Conservation (phyloP, 1,140 invertebrate species). For the Akabosia matsudoensis region DNA sequence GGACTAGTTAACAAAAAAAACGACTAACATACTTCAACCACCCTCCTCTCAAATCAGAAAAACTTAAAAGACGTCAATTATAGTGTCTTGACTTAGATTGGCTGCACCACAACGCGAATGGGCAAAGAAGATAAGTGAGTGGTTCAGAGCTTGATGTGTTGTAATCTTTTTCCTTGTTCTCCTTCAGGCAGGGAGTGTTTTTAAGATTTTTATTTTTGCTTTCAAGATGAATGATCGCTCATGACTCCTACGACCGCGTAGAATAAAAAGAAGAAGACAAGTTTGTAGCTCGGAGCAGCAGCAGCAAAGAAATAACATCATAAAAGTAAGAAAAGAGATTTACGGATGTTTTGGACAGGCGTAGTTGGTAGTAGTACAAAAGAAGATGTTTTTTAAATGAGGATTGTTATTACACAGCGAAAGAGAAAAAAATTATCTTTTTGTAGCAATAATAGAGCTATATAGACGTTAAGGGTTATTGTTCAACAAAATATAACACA, state of each 20-base stretch:
- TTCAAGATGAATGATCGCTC: constrained; percentile 17
- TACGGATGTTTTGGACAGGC: constrained; percentile 1
- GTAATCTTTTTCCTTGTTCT: not conserved
- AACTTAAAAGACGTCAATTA: constrained; percentile 1
- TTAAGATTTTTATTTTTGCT: not conserved
- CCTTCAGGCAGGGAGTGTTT: not conserved
- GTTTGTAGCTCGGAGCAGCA: not conserved
- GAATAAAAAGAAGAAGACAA: not conserved
- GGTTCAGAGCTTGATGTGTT: not conserved
- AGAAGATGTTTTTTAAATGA: not conserved
- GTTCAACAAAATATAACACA: too few species aligned
- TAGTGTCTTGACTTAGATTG: not conserved
- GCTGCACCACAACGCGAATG: not conserved
- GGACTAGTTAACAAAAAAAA: too few species aligned
- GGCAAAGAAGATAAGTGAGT: not conserved
- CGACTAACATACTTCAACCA: not conserved
- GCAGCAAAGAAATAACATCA: too few species aligned
- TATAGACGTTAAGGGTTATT: too few species aligned
- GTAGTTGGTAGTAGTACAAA: too few species aligned
- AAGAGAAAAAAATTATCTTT: not conserved
- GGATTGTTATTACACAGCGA: not conserved
- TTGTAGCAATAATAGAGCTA: not conserved
- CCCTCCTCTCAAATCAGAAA: not conserved
- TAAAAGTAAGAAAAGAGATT: not conserved
- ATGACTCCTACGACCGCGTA: not conserved